These are phyloP conservation scores for Actenoides hombroni DNA, from an alignment of 2,113 vertebrate species.

Conservation along the genomic window DNA sequence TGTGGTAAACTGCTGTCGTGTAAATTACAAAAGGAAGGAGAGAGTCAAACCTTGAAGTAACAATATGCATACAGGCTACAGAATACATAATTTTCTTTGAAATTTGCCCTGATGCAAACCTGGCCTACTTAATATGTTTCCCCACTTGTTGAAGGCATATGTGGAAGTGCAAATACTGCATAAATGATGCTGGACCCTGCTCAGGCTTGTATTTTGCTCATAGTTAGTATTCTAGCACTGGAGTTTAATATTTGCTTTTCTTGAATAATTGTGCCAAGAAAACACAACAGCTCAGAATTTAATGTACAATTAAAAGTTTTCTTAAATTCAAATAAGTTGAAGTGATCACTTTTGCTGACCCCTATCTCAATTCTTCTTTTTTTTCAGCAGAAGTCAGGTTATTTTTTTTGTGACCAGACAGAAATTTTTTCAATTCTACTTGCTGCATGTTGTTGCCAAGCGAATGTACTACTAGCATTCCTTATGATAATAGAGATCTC, in stretches of 20 bases:
- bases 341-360: not conserved
- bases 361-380: not conserved
- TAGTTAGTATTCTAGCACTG: not conserved
- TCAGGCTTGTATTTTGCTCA: constrained; percentile 26
- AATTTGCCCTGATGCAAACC: not conserved
- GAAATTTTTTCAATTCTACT: not conserved
- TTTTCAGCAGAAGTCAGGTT: not conserved
- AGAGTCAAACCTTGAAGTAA: not conserved
- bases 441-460: not conserved
- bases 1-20: not conserved
- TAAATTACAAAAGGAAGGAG: not conserved
- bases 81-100: not conserved
- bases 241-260: not conserved
- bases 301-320: not conserved
- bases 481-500: not conserved
- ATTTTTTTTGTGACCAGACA: not conserved
- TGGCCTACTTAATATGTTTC: not conserved
- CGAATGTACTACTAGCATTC: not conserved
- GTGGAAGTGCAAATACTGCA: not conserved
- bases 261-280: not conserved
- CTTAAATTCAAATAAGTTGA: not conserved
- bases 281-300: not conserved
- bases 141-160: not conserved
- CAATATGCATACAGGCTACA: not conserved
- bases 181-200: not conserved